These are phyloP conservation scores for Oegoconia quadripuncta DNA, from an alignment of 2,888 invertebrate genomes.

Conservation along the genomic window DNA sequence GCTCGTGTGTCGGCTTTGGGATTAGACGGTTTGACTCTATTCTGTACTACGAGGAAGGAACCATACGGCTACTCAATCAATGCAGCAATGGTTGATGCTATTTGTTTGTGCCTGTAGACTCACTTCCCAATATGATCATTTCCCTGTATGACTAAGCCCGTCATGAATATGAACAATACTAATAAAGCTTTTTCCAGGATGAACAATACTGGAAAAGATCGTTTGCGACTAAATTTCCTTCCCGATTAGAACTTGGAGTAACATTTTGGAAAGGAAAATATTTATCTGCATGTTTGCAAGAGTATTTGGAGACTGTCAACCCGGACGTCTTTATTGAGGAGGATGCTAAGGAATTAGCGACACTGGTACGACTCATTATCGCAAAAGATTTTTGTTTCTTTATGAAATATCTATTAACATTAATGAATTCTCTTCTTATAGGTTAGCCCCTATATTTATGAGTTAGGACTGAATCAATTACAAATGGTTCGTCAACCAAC, in stretches of 20 bases:
- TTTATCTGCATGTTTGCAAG: slow-evolving; percentile 62
- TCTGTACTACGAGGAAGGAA: no score
- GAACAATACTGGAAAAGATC: slow-evolving; percentile 83
- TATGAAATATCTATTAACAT: neutral
- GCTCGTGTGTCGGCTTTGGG: no score
- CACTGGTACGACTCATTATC: slow-evolving; percentile 38
- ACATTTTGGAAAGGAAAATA: slow-evolving; percentile 82
- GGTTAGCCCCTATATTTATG: slow-evolving; percentile 73
- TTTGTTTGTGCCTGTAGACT: no score
- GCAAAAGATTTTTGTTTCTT: neutral
- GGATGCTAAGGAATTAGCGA: slow-evolving; percentile 55
- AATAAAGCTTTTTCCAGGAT: slow-evolving; percentile 75
- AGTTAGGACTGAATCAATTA: slow-evolving; percentile 71
- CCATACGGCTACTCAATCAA: no score
- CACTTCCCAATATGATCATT: no score
- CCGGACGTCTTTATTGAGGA: slow-evolving; percentile 66
- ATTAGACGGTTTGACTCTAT: no score
- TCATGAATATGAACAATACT: no score
- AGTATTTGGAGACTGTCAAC: slow-evolving; percentile 61
- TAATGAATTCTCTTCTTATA: slow-evolving; percentile 27
- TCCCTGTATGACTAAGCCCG: no score
- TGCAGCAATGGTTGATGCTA: no score
- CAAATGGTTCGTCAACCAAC: slow-evolving; percentile 74
- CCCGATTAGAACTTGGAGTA: slow-evolving; percentile 52
- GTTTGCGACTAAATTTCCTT: slow-evolving; percentile 57